Evolutionary conservation across 1,140 invertebrate genomes (phyloP), one percentile per base, ranked within the genome.

Genomic region (Contarinia nasturtii): DNA sequence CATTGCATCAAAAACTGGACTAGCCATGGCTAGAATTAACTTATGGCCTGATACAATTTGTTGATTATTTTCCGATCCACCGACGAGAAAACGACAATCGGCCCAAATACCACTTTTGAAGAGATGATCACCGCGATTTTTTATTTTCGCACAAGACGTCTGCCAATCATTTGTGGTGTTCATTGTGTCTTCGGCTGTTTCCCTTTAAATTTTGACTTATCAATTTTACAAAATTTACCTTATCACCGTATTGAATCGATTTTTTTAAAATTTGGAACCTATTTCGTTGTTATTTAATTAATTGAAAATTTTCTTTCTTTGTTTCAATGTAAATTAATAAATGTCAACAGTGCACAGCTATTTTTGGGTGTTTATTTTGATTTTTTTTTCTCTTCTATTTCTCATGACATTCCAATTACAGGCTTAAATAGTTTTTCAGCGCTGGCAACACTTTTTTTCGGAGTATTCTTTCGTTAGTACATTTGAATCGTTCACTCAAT

Each of bases 1-100:
- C 87, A 86, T 86, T 67, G 85, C 52, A 71, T 81, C 69, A 73
- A 84, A 73, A 73, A 84, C 85, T 10, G 85, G 85, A 53, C 82
- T 86, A 0, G 81, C 77, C 80, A 86, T 86, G 0, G 83, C 82
- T 38, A 89, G 63, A 34, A 89, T 74, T 21, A 88, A 59, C 58
- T 86, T 86, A 57, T 90, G 86, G 0, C 77, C 82, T 44, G 76
- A 71, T 2, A 87, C 64, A 1, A 76, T 67, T 52, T 82, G 71
- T 54, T 82, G 80, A 55, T 82, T 74, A 0, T 78, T 74, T 54
- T 80, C 76, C n/a, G 75, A 70, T 1, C 84, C 84, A 1, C 84
- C 84, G n/a, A 88, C 82, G 47, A 86, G 64, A 55, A 88, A 88
- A 19, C 73, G 74, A 57, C 82, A 86, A 54, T 88, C 83, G 10